phyloP scores from a whole-genome alignment of 1,140 invertebrate genomes.

The Cydia fagiglandana region DNA sequence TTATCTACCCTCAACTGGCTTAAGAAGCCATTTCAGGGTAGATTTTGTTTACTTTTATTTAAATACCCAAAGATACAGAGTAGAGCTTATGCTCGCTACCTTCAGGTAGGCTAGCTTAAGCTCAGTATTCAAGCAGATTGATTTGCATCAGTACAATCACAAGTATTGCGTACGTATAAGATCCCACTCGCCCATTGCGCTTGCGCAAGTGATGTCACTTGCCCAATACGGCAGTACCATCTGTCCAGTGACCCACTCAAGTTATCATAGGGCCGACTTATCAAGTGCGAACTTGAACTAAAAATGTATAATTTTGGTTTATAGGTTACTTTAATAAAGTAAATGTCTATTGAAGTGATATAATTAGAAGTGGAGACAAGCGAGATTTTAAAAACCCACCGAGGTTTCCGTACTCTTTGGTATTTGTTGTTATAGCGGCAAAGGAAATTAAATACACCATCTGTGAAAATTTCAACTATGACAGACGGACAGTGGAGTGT shows the following conservation, averaged over 20 bases:
- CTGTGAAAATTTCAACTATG: too few relatives aligned
- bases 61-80: too few relatives aligned
- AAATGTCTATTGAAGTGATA: neutral
- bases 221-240: slow-evolving; percentile 48
- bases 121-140: neutral
- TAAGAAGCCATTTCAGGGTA: too few relatives aligned
- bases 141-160: neutral
- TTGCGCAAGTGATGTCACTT: slow-evolving; percentile 38
- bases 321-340: neutral
- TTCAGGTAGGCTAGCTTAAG: too few relatives aligned
- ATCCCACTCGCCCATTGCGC: neutral
- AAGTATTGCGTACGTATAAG: neutral
- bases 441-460: too few relatives aligned
- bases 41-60: too few relatives aligned
- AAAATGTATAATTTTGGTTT: neutral
- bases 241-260: slow-evolving; percentile 53
- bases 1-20: too few relatives aligned
- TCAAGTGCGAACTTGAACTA: slow-evolving; percentile 12
- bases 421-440: too few relatives aligned
- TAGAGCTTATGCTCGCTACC: too few relatives aligned
- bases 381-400: too few relatives aligned
- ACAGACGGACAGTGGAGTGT: too few relatives aligned
- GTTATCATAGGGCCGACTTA: slow-evolving; percentile 13
- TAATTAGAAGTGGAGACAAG: neutral
- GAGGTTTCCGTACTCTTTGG: too few relatives aligned